Base-by-base conservation (phyloP, 2,888 invertebrate species). In the Noctua janthe region DNA sequence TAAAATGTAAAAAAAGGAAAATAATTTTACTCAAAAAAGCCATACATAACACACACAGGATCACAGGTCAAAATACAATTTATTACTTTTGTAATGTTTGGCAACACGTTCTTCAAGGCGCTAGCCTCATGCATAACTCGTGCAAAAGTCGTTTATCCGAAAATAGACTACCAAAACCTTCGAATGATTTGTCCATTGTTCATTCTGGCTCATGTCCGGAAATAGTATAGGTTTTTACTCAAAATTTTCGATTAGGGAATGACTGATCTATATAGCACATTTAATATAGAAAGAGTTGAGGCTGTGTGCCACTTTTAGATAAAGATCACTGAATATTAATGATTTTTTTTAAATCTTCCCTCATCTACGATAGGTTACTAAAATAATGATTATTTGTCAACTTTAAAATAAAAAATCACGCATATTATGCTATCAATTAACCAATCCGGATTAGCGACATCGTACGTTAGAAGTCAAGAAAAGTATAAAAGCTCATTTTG, bases 401-500 rank as follows among this genome's bases (percentile, higher is more conserved):
- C 74, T 71, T 76, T 62, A 81, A 84, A 82, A 78, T 74, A 84
- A 74, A 56, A 56, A 67, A 43, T 77, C 76, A 80, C 77, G 74
- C 69, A 71, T 17, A 35, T 81, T 17, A 54, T 51, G 2, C 64
- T 74, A 77, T 80, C 23, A 71, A 76, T 49, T 13, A 72, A n/a
- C 35, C 17, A 83, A 82, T 78, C 75, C 80, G 80, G 80, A 85
- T 76, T 84, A 77, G 59, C 76, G 67, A 81, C 74, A 81, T 77
- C 39, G 35, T 29, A 43, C 15, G 71, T 76, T 71, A 66, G 51
- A 56, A 59, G 59, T 10, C 29, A 23, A 66, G n/a, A 76, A 54
- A 83, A 72, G 79, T 89, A 89, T 88, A 89, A 82, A 87, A 84
- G 82, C 78, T 59, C 56, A 72, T 72, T 74, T 69, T 35, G n/a